These are phyloP conservation scores for Cephus nigrinus DNA, from an alignment of 2,888 invertebrate genomes.

Conservation along the genomic window DNA sequence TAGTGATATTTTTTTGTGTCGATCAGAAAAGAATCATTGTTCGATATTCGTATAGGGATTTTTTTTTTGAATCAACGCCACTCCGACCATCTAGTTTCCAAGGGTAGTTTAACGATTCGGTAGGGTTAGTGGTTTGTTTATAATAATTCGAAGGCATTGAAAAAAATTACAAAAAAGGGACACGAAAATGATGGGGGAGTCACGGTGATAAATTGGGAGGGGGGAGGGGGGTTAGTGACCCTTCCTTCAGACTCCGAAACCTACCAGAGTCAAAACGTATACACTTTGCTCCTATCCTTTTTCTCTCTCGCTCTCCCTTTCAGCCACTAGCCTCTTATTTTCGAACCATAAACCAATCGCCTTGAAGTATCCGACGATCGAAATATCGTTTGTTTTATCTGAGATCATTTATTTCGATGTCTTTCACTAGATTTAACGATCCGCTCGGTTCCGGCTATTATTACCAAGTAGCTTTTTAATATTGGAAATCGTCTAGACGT, in stretches of 20 bases:
- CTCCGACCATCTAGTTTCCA: neutral
- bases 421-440: neutral
- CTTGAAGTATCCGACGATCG: slow-evolving; percentile 18
- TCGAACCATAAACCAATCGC: slow-evolving; percentile 14
- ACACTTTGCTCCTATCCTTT: slow-evolving; percentile 14
- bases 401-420: slow-evolving; percentile 7
- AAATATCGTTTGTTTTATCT: slow-evolving; percentile 15
- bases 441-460: neutral
- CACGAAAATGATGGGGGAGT: slow-evolving; percentile 29
- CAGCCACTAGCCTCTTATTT: neutral
- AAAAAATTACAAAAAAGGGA: slow-evolving; percentile 23
- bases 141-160: slow-evolving; percentile 23
- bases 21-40: neutral
- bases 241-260: slow-evolving; percentile 4
- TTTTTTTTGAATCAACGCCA: neutral
- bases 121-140: slow-evolving; percentile 33
- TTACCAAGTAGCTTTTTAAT: neutral
- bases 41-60: neutral
- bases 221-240: slow-evolving; percentile 54
- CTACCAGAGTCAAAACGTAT: neutral
- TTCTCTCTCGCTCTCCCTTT: slow-evolving; percentile 8
- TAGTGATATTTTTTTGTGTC: neutral
- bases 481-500: neutral
- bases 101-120: slow-evolving; percentile 25
- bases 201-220: slow-evolving; percentile 50